Percentiles rank a stretch among this genome's conserved stretches.
Evolutionary conservation across 37 sponge, comb jelly and placozoan genomes (phyloP).

Genomic region (Oopsacas minuta): DNA sequence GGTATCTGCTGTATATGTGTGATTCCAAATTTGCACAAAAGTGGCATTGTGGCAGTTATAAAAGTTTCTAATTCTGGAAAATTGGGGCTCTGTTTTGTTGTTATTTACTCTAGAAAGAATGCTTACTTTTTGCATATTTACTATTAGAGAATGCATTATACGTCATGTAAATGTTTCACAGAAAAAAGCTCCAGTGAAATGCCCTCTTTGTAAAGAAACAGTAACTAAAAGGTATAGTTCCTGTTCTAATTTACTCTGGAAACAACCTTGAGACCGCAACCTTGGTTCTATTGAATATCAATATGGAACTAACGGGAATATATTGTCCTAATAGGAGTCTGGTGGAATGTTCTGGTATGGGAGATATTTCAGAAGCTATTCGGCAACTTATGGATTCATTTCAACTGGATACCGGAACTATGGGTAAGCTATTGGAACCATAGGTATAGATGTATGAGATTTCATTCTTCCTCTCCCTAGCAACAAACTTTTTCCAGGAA

Average conservation of each 20-base stretch:
- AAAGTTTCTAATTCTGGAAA: too few species aligned
- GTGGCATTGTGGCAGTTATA: too few species aligned
- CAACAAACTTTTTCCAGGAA: too few species aligned
- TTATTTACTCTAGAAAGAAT: too few species aligned
- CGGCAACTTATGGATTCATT: neutral
- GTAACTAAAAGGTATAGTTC: constrained; percentile 5
- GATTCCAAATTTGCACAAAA: too few species aligned
- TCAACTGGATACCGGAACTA: neutral
- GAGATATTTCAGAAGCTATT: constrained; percentile 5
- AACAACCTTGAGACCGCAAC: neutral
- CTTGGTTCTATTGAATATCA: too few species aligned
- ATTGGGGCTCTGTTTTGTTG: too few species aligned
- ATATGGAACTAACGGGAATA: neutral
- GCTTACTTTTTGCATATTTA: neutral
- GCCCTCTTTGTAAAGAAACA: neutral
- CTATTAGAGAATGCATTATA: neutral
- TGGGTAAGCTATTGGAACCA: neutral
- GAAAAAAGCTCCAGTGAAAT: neutral
- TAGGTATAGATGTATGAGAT: too few species aligned
- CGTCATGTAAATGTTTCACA: neutral
- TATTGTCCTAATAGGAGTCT: constrained; percentile 2
- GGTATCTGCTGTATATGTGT: too few species aligned
- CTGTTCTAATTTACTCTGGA: neutral
- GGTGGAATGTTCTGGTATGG: neutral
- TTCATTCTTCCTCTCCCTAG: too few species aligned